Conservation (phyloP, 2,797 vertebrate species). For the Tokudaia muenninki region DNA sequence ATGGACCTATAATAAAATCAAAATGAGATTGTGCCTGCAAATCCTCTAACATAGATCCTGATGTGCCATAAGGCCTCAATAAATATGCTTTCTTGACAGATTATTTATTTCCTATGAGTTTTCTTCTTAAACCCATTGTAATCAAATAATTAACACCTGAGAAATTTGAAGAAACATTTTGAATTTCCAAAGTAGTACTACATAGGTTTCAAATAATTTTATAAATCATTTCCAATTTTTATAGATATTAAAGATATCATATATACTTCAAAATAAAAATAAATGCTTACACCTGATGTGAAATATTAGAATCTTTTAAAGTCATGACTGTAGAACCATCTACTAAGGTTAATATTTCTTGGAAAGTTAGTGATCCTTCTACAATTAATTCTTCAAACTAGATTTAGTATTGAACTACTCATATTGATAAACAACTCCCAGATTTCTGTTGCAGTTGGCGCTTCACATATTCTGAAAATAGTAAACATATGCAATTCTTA, state of each 20-base stretch:
- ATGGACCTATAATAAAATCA: background rate
- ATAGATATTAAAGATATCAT: background rate
- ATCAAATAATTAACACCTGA: background rate
- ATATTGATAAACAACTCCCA: background rate
- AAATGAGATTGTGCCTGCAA: background rate
- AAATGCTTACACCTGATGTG: background rate
- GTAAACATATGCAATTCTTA: background rate
- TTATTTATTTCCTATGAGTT: background rate
- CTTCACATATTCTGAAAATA: background rate
- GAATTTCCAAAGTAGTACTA: background rate
- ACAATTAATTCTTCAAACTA: background rate
- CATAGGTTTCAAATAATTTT: background rate
- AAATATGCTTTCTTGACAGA: background rate
- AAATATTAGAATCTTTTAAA: background rate
- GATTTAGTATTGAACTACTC: background rate
- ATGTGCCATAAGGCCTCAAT: background rate
- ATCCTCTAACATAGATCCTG: background rate
- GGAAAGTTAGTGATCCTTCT: background rate
- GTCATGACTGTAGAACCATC: background rate
- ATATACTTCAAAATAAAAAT: background rate
- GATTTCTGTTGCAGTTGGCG: background rate
- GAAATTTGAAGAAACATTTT: background rate
- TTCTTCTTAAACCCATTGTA: background rate
- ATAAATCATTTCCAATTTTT: conserved; percentile 5
- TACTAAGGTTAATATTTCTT: background rate